phyloP scores from a whole-genome alignment of 2,797 vertebrate species.

The Lerista edwardsae region DNA sequence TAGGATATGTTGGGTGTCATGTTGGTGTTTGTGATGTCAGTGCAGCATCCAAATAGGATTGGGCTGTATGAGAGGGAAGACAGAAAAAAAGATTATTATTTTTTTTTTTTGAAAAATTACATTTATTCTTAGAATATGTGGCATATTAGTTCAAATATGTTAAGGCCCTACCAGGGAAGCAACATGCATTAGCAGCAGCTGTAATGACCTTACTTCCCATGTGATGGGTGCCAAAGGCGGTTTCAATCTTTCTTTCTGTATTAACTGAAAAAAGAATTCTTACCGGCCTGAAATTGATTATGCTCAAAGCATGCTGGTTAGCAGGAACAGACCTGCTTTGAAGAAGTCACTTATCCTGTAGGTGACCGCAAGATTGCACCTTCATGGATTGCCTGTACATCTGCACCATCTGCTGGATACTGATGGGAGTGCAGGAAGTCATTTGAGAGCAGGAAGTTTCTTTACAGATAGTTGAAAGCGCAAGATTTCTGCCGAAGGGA shows the following conservation, averaged over 20 bases:
- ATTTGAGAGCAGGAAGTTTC: not conserved
- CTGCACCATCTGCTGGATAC: conserved; percentile 14
- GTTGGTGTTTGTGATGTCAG: no score
- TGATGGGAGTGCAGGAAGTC: not conserved
- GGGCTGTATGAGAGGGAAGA: not conserved
- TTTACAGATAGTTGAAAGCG: not conserved
- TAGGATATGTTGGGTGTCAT: no score
- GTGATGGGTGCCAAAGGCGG: not conserved
- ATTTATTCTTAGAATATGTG: not conserved
- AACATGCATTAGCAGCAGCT: not conserved
- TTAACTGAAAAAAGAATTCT: not conserved
- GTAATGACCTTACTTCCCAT: not conserved
- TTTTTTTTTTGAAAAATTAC: not conserved
- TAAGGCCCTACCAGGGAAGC: not conserved
- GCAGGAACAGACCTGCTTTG: not conserved
- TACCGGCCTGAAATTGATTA: not conserved
- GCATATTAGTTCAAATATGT: not conserved
- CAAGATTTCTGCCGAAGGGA: no score
- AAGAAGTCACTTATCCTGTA: not conserved
- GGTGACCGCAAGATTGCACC: not conserved
- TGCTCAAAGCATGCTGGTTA: not conserved
- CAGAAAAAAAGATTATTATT: not conserved
- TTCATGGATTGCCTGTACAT: not conserved
- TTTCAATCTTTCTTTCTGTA: not conserved
- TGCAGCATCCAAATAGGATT: no score